phyloP scores from a whole-genome alignment of 2,888 invertebrate genomes.

The Maniola hyperantus region DNA sequence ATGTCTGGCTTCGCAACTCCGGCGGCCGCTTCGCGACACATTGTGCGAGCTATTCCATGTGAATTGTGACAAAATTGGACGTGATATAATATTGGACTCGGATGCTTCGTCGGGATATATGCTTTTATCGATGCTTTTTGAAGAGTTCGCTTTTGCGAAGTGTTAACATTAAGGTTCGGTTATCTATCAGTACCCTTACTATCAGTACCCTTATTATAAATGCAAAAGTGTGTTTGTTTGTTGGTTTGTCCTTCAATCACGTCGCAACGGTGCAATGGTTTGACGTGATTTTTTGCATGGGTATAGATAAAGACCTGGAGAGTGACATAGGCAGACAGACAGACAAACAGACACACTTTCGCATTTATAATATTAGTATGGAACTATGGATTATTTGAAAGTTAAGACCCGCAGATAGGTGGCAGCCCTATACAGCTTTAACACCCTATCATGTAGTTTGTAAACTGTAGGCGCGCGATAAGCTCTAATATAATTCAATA shows the following conservation, averaged over 20 bases:
- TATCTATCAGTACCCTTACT: too few species aligned
- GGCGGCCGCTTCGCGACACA: slow-evolving; percentile 23
- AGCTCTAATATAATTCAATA: slow-evolving; percentile 18
- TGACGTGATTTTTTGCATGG: too few species aligned
- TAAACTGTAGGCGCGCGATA: slow-evolving; percentile 14
- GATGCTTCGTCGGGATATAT: background rate
- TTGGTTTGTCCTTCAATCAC: too few species aligned
- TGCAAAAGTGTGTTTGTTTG: too few species aligned
- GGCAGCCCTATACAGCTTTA: background rate
- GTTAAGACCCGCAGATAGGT: background rate
- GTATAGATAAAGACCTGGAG: too few species aligned
- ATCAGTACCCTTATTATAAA: too few species aligned
- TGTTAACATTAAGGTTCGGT: background rate
- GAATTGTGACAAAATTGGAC: slow-evolving; percentile 21
- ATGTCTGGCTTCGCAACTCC: slow-evolving; percentile 7
- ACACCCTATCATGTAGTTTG: slow-evolving; percentile 11
- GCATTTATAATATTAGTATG: too few species aligned
- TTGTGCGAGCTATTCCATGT: slow-evolving; percentile 31
- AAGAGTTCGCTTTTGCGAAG: background rate
- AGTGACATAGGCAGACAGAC: too few species aligned
- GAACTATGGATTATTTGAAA: too few species aligned
- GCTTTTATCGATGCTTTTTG: background rate
- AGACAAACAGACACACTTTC: too few species aligned
- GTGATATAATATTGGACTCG: slow-evolving; percentile 17
- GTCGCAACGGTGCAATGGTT: too few species aligned